phyloP scores from a whole-genome alignment of 2,797 vertebrate genomes.

The Lacerta viridis region DNA sequence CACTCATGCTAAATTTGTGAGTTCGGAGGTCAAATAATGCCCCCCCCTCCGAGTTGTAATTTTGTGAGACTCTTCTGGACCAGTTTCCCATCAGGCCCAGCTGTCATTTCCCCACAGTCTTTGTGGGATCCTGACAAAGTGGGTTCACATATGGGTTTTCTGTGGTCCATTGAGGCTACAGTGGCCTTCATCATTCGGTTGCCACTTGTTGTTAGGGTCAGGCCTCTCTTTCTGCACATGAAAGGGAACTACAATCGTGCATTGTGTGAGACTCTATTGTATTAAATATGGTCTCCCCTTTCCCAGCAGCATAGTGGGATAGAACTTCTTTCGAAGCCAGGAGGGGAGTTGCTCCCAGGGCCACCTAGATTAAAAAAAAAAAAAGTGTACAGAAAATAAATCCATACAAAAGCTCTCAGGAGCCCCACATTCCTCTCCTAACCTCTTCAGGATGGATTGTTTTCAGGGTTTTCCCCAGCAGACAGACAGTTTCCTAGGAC shows the following conservation, averaged over 20 bases:
- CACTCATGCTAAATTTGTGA: background rate
- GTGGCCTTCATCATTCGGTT: constrained; percentile 37
- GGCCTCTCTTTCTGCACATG: constrained; percentile 22
- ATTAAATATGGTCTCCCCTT: constrained; percentile 41
- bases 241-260: constrained; percentile 36
- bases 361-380: constrained; percentile 20
- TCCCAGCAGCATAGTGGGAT: constrained; percentile 37
- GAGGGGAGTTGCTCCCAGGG: constrained; percentile 28
- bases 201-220: constrained; percentile 49
- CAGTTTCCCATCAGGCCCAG: constrained; percentile 32
- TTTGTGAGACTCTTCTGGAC: constrained; percentile 24
- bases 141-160: constrained; percentile 30
- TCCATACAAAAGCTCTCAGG: constrained; percentile 44
- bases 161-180: constrained; percentile 33
- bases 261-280: constrained; percentile 47
- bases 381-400: background rate
- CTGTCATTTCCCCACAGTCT: constrained; percentile 22
- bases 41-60: background rate
- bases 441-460: constrained; percentile 49
- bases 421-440: constrained; percentile 43
- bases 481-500: constrained; percentile 24
- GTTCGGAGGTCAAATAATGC: background rate
- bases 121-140: constrained; percentile 33
- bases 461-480: constrained; percentile 29
- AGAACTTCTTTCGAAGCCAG: constrained; percentile 36